Evolutionary conservation across 2,888 invertebrate genomes (phyloP), one percentile per base, ranked within the genome.

Genomic region (Scrobipalpa costella): DNA sequence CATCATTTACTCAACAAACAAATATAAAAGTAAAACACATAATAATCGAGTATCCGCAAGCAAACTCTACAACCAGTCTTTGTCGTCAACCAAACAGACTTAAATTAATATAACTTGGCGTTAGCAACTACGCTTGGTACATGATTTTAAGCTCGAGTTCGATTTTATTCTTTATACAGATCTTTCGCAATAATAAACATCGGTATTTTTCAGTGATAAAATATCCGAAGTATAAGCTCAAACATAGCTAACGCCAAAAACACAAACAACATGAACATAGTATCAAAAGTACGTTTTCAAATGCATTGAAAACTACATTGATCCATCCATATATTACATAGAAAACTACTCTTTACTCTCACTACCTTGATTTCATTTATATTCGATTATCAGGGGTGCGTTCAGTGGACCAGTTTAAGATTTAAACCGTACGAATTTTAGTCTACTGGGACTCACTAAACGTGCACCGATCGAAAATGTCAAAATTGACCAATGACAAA

Each of bases 301-400:
- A 63, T 70, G 50, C 15, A 73, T 78, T 82, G 85, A 89, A 88
- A 83, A 84, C 84, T 84, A 86, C 77, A 84, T 88, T 88, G 86
- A 84, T 66, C 65, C n/a, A 66, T 64, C 67, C 69, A 69, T 68
- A 69, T 61, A 74, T 74, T 68, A 69, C 61, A 74, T 74, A 75
- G 64, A 74, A 74, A 74, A 72, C 67, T 72, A 70, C 64, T 65
- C 63, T 65, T 62, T 68, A 64, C 71, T 64, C 69, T 72, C 70
- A 72, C 68, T 71, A 77, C 27, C 55, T 15, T 15, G n/a, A 33
- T 34, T 55, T n/a, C 34, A 15, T n/a, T 27, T 11, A 55, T 34
- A 34, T 55, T 34, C 9, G 7, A 21, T 21, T 9, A 17, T 21
- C 50, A 50, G 27, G n/a, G n/a, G n/a, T n/a, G n/a, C n/a, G n/a